Evolutionary conservation across 2,113 vertebrate species (phyloP).

Genomic region (Zosterops japonicus): DNA sequence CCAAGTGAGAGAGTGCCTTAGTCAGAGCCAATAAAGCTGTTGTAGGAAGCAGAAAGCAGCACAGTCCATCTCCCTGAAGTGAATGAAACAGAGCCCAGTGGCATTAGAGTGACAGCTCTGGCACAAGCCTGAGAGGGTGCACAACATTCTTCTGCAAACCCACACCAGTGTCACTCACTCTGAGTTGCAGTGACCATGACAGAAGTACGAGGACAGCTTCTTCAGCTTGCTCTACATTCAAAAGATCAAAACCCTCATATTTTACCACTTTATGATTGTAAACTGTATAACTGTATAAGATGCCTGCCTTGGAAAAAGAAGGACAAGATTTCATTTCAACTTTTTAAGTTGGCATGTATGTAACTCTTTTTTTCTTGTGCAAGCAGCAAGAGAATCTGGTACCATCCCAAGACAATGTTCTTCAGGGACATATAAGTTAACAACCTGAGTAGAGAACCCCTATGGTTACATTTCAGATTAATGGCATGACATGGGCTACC

Average conservation of each 20-base stretch:
- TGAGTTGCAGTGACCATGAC: neutral
- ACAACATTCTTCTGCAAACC: neutral
- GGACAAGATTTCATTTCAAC: neutral
- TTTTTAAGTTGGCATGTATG: neutral
- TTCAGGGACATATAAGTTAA: neutral
- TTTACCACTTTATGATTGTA: neutral
- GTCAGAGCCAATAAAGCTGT: neutral
- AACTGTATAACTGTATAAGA: neutral
- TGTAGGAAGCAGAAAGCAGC: neutral
- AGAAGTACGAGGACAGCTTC: neutral
- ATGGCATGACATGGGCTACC: neutral
- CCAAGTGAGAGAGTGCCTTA: neutral
- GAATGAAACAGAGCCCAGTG: rapidly evolving
- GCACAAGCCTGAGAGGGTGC: neutral
- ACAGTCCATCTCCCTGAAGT: neutral
- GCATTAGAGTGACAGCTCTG: neutral
- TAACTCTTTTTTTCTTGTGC: neutral
- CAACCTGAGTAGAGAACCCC: neutral
- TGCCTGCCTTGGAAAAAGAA: neutral
- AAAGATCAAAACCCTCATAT: neutral
- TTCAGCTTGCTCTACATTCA: neutral
- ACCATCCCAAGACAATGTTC: neutral
- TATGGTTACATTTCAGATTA: neutral
- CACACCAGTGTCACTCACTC: neutral
- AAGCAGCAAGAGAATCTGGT: neutral